Evolutionary conservation across 2,888 invertebrate species (phyloP), one percentile per base, ranked within the genome.

Genomic region (Cheilosia impressa): DNA sequence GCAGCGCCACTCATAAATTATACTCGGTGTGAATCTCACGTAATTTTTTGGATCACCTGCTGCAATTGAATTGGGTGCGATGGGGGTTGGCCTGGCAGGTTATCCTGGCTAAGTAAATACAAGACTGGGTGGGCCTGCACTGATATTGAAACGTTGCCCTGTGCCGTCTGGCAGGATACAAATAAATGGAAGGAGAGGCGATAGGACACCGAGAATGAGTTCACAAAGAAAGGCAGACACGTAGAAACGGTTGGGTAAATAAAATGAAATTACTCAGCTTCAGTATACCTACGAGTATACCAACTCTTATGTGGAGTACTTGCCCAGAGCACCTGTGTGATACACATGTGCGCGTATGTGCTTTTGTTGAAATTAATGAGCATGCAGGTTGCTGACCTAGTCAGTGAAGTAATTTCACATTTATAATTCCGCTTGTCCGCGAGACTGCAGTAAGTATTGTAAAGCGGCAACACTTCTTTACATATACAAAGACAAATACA

Each of bases 11-110:
- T 80, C 75, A 84, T 84, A 84, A 84, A 84, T 84, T 66, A 76
- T 62, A 57, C 79, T 45, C 65, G 60, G 71, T 75, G 84, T 84
- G 84, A 80, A 76, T 76, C 84, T 84, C 80, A 84, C 84, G 84
- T 84, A 84, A 79, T 84, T 84, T 84, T 80, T 69, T 66, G 84
- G 84, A 80, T 84, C 84, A 84, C 84, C 84, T 84, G 75, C 65
- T 71, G 75, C 84, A 76, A 84, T 84, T 80, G 84, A 76, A 80
- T 66, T 62, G 71, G 60, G 47, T 57, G 73, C 50, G 47, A 63
- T n/a, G 19, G 55, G 41, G 47, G 24, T 52, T 22, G 52, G 5
- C 22, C 22, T 13, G 10, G 22, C 19, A 17, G 43, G 15, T 17
- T 10, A 17, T 19, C 43, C 58, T 57, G 57, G 58, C 17, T 45